Evolutionary conservation across 37 sponge, comb jelly and placozoan genomes (phyloP).

Genomic region (Lycopodina hypogea): DNA sequence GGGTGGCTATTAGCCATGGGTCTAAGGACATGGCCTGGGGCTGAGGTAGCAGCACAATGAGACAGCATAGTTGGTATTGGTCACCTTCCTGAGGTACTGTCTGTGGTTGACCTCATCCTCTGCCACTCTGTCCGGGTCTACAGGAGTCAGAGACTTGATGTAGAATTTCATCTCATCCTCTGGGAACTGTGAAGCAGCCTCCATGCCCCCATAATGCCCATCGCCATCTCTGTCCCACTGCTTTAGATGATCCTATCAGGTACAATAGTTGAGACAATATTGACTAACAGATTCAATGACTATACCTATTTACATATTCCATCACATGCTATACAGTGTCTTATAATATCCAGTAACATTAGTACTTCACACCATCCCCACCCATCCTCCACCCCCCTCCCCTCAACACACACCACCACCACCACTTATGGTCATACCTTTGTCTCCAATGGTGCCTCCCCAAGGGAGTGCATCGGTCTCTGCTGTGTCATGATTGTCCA

Average conservation of each 20-base stretch:
- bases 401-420: too few species aligned
- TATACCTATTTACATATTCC: background rate
- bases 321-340: background rate
- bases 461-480: background rate
- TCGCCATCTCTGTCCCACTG: background rate
- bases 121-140: background rate
- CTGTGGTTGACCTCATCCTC: conserved; percentile 11
- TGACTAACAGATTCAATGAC: background rate
- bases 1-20: too few species aligned
- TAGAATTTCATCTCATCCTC: background rate
- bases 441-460: background rate
- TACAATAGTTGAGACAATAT: background rate
- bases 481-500: background rate
- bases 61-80: too few species aligned
- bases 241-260: background rate
- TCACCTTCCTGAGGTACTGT: background rate
- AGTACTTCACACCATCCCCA: too few species aligned
- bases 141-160: background rate
- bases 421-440: background rate
- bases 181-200: background rate
- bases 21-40: too few species aligned
- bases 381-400: too few species aligned
- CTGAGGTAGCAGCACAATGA: too few species aligned
- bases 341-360: too few species aligned
- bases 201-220: background rate